phyloP scores from a whole-genome alignment of 2,113 vertebrate species.

The Peucedramus taeniatus region DNA sequence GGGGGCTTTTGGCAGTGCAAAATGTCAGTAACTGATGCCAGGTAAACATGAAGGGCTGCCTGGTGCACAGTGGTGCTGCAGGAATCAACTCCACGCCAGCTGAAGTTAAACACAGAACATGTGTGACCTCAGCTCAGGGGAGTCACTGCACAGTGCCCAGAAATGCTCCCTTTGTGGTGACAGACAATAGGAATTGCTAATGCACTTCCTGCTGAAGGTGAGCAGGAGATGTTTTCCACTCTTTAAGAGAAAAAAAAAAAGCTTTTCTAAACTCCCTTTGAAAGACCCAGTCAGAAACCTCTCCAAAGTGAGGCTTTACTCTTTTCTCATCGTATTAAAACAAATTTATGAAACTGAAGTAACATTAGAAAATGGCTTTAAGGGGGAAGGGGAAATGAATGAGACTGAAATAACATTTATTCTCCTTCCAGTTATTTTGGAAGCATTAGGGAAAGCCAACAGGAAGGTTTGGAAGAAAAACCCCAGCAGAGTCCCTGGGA shows the following conservation, averaged over 20 bases:
- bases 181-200: not conserved
- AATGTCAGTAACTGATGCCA: not conserved
- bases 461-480: not conserved
- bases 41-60: not conserved
- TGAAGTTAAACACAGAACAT: not conserved
- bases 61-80: fast-evolving
- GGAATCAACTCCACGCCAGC: fast-evolving
- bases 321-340: not conserved
- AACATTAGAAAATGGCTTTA: not conserved
- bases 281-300: not conserved
- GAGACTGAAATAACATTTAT: not conserved
- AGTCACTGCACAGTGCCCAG: not conserved
- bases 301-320: not conserved
- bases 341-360: not conserved
- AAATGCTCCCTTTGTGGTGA: not conserved
- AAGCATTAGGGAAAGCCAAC: not conserved
- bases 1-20: not conserved
- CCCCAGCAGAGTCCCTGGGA: not conserved
- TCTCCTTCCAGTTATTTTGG: not conserved
- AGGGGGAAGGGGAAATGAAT: not conserved
- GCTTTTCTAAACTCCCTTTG: not conserved
- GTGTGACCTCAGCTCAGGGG: fast-evolving
- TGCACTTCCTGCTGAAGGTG: not conserved
- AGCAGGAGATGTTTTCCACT: not conserved
- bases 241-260: not conserved